Evolutionary conservation across 1,140 invertebrate genomes (phyloP), one percentile per base, ranked within the genome.

Genomic region (Trachymyrmex septentrionalis): DNA sequence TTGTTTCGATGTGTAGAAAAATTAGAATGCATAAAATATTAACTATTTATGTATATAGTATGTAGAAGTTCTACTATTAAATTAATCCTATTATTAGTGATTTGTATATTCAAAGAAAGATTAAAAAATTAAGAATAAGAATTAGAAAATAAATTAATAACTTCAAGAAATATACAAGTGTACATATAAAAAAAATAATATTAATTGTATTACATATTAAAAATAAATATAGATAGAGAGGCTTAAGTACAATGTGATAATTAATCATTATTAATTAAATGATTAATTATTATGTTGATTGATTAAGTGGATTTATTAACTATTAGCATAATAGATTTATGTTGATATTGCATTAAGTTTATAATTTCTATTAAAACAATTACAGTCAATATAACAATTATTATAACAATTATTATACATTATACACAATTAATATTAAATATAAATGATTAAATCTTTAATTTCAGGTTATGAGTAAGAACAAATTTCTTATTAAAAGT

Each of bases 261-360:
- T 24, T 69, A 69, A n/a, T 21, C 14, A 12, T 10, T 12, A 71
- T 72, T 72, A 72, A 72, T 72, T 71, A 71, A 71, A 27, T 55
- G 48, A 12, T 38, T 72, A 72, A 53, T 72, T 72, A 24, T 72
- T 21, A 48, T 30, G 48, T 67, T 44, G 14, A 50, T 34, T 19
- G 44, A 50, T 48, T 21, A 24, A 30, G n/a, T 19, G 14, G 44
- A 55, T 72, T 72, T 30, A 55, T 72, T 72, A 30, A 12, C 16
- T 55, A 72, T 72, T 72, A 30, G n/a, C 24, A 53, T 24, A 30
- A 53, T 53, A 30, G 16, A 72, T 72, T 72, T 16, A 55, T 53
- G 53, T 72, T 24, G 16, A 6, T 53, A 50, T 48, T 24, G 19
- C 30, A 19, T 30, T 27, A 19, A 53, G 9, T 50, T 71, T 16